These are phyloP conservation scores for Rotaria macrura DNA, from an alignment of 2,888 invertebrate genomes.

Conservation along the genomic window DNA sequence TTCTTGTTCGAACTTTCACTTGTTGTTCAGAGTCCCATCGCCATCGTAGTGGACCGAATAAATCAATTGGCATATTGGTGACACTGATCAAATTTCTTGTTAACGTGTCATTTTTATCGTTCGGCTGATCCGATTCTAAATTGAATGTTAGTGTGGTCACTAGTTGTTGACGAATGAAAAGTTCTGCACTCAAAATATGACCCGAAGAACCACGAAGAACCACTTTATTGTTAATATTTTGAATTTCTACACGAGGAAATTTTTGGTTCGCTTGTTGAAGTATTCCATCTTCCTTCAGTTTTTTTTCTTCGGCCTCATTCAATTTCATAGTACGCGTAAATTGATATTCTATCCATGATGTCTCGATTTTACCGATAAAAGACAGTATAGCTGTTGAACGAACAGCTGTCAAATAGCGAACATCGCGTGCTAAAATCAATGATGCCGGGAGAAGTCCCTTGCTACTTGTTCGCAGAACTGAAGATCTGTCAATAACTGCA, in stretches of 20 bases:
- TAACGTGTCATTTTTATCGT: background rate
- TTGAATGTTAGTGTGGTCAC: background rate
- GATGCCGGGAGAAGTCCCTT: background rate
- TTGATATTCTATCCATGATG: background rate
- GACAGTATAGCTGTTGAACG: background rate
- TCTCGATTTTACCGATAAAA: background rate
- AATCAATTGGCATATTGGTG: background rate
- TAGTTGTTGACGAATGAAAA: background rate
- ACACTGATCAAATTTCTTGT: background rate
- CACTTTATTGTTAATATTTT: background rate
- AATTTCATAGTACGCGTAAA: background rate
- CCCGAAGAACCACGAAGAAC: background rate
- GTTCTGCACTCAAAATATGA: background rate
- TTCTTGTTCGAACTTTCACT: slow-evolving; percentile 6
- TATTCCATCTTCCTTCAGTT: background rate
- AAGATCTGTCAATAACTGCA: background rate
- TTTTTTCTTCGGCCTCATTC: background rate
- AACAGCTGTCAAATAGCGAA: background rate
- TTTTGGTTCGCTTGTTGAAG: background rate
- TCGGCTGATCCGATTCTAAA: background rate
- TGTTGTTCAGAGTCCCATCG: background rate
- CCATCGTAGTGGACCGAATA: slow-evolving; percentile 1
- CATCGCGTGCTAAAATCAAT: background rate
- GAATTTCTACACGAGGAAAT: background rate
- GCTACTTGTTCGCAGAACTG: background rate